A percentile compares a stretch with the other conserved stretches of the same genome.
phyloP scores from a whole-genome alignment of 2,888 invertebrate species.

The Stenodera caucasica region DNA sequence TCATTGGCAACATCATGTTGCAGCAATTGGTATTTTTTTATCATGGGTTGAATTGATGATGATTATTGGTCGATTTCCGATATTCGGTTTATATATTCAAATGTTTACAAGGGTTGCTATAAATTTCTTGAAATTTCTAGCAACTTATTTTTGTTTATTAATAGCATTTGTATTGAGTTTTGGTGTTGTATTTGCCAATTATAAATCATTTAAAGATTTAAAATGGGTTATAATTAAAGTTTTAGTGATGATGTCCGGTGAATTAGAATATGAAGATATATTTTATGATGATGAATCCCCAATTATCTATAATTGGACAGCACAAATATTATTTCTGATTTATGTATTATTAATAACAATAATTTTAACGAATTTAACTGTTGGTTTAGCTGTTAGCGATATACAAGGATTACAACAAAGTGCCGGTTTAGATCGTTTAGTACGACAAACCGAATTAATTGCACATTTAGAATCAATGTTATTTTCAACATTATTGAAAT shows the following conservation, averaged over 20 bases:
- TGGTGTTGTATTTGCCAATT: constrained; percentile 78
- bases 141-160: constrained; percentile 78
- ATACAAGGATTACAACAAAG: constrained; percentile 79
- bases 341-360: constrained; percentile 81
- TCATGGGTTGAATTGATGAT: constrained; percentile 86
- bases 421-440: constrained; percentile 77
- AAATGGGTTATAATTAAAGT: constrained; percentile 71
- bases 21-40: constrained; percentile 76
- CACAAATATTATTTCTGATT: constrained; percentile 73
- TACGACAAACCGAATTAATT: constrained; percentile 79
- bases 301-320: constrained; percentile 64
- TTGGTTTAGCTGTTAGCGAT: constrained; percentile 84
- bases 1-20: constrained; percentile 78
- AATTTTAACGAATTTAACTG: constrained; percentile 79
- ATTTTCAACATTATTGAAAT: constrained; percentile 73
- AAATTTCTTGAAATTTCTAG: constrained; percentile 79
- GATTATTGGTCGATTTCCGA: constrained; percentile 82
- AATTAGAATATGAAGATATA: constrained; percentile 82
- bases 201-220: constrained; percentile 69
- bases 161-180: constrained; percentile 81
- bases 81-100: constrained; percentile 83
- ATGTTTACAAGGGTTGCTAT: constrained; percentile 85
- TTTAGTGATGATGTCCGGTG: constrained; percentile 88
- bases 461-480: constrained; percentile 81
- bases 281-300: constrained; percentile 64